Evolutionary conservation across 2,888 invertebrate genomes (phyloP).

Genomic region (Papilio protenor): DNA sequence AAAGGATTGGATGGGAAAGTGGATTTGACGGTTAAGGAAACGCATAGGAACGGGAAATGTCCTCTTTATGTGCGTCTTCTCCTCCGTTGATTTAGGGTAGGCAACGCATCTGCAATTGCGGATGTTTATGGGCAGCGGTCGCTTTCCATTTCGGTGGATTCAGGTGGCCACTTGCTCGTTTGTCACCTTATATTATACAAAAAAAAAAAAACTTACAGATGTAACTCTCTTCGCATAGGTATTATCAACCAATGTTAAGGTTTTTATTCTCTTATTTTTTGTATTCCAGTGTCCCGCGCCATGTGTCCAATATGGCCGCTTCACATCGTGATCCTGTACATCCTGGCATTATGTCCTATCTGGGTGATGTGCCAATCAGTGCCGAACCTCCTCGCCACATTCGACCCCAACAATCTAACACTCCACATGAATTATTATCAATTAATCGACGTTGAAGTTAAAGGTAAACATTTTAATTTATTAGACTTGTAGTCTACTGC

Average conservation of each 20-base stretch:
- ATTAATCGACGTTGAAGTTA: slow-evolving; percentile 70
- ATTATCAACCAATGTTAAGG: background rate
- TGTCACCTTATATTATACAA: no score
- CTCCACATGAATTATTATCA: slow-evolving; percentile 78
- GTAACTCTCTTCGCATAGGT: background rate
- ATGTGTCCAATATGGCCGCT: slow-evolving; percentile 87
- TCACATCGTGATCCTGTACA: slow-evolving; percentile 83
- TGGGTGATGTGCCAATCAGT: slow-evolving; percentile 80
- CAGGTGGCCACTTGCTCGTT: no score
- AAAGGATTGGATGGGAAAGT: no score
- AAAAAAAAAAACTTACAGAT: no score
- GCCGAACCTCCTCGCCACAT: slow-evolving; percentile 69
- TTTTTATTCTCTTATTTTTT: slow-evolving; percentile 21
- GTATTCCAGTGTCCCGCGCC: slow-evolving; percentile 53
- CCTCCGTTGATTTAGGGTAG: no score
- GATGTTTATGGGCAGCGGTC: no score
- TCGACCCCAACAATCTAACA: slow-evolving; percentile 61
- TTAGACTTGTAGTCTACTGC: no score
- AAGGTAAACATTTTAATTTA: slow-evolving; percentile 54
- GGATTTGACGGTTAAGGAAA: no score
- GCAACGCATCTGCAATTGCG: no score
- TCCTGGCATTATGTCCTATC: slow-evolving; percentile 80
- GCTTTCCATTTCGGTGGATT: no score
- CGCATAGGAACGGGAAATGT: no score
- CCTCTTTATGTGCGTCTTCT: no score